Conservation (phyloP, 2,888 invertebrate genomes). For the Gortyna flavago region DNA sequence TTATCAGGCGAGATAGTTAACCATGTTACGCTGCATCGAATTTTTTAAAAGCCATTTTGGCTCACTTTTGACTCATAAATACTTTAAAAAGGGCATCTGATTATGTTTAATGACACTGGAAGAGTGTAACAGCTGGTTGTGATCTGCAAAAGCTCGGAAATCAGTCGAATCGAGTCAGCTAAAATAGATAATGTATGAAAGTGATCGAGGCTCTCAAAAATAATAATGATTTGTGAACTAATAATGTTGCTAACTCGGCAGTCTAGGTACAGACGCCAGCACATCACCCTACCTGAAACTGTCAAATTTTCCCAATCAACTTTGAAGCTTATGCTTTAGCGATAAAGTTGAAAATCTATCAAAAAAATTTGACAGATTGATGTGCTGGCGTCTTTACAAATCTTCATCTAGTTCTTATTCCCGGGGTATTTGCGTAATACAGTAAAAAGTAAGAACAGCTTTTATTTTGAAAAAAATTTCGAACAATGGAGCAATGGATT, state of each 20-base stretch:
- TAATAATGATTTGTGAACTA: not conserved
- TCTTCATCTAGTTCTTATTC: no score
- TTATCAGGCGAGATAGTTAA: not conserved
- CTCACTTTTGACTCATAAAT: slow-evolving; percentile 3
- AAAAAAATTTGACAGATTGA: no score
- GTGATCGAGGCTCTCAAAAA: not conserved
- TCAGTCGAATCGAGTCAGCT: not conserved
- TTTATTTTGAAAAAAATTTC: no score
- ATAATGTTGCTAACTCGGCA: not conserved
- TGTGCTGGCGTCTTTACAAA: no score
- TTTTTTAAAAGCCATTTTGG: slow-evolving; percentile 15
- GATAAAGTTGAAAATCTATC: no score
- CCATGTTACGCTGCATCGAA: slow-evolving; percentile 24
- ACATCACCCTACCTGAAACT: no score
- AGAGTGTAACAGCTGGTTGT: slow-evolving; percentile 1
- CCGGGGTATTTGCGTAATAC: no score
- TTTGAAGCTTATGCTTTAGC: no score
- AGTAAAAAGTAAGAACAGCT: no score
- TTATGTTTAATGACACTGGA: slow-evolving; percentile 3
- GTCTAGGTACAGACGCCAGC: no score
- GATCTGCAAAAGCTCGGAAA: not conserved
- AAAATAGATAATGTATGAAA: not conserved
- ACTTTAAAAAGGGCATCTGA: slow-evolving; percentile 18
- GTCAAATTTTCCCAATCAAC: no score
- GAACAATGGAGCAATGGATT: no score